Percentiles rank a stretch among this genome's conserved stretches.
Evolutionary conservation across 2,797 vertebrate genomes (phyloP).

Genomic region (Tympanoctomys barrerae): DNA sequence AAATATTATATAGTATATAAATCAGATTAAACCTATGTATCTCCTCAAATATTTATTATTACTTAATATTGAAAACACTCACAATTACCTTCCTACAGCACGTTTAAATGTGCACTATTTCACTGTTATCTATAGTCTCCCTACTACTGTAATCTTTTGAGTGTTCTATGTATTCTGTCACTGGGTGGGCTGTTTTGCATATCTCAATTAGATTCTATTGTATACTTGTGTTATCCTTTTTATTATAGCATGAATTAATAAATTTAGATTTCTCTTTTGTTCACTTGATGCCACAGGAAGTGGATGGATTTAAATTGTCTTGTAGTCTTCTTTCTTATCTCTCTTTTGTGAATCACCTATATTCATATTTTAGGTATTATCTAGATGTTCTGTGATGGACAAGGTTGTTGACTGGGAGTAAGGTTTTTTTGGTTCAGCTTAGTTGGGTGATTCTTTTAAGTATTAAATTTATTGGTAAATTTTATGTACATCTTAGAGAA

Average conservation of each 20-base stretch:
- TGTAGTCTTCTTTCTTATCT: neutral
- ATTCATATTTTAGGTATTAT: too few species aligned
- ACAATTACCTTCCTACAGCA: neutral
- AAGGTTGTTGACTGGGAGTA: too few species aligned
- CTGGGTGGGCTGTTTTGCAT: neutral
- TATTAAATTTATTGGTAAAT: too few species aligned
- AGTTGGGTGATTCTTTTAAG: too few species aligned
- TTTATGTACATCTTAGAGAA: too few species aligned
- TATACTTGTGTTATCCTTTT: neutral
- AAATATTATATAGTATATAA: neutral
- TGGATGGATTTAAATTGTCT: neutral
- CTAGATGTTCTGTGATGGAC: too few species aligned
- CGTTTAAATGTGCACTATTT: neutral
- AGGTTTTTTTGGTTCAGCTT: too few species aligned
- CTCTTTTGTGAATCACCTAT: too few species aligned
- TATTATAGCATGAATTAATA: rapidly evolving
- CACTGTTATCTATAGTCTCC: neutral
- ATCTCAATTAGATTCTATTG: neutral
- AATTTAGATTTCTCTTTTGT: neutral
- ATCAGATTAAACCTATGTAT: neutral
- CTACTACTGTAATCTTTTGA: neutral
- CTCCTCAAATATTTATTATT: neutral
- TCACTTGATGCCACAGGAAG: neutral
- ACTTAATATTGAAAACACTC: neutral
- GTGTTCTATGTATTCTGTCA: neutral